Evolutionary conservation across 2,113 vertebrate genomes (phyloP).

Genomic region (Lasiurus cinereus): DNA sequence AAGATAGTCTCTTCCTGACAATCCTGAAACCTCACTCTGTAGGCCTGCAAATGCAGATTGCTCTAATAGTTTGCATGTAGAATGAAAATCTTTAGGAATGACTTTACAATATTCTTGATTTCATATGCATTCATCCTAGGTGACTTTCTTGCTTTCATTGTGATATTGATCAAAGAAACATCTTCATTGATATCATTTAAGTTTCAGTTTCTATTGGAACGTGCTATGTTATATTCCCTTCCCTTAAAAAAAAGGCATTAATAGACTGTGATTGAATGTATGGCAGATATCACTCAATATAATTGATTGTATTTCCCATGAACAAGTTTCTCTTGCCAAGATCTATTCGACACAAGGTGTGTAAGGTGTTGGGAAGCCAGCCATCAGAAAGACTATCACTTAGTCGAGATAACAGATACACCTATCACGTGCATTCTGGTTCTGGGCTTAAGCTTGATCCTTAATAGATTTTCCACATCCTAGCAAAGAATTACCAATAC

Average conservation of each 20-base stretch:
- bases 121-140: background rate
- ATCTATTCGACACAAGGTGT: background rate
- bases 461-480: conserved; percentile 34
- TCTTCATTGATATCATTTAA: conserved; percentile 1
- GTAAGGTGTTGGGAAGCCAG: background rate
- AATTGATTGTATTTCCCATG: conserved; percentile 6
- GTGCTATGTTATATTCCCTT: background rate
- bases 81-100: conserved; percentile 19
- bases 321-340: conserved; percentile 47
- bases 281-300: background rate
- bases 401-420: conserved; percentile 10
- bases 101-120: background rate
- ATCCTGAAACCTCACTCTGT: background rate
- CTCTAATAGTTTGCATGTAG: background rate
- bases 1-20: background rate
- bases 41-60: background rate
- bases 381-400: conserved; percentile 30
- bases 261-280: conserved; percentile 10
- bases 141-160: background rate
- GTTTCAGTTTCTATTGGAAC: conserved; percentile 49
- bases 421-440: background rate
- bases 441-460: conserved; percentile 55
- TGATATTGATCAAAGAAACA: background rate
- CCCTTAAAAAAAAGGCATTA: conserved; percentile 24
- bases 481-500: conserved; percentile 32